Base-by-base conservation (phyloP, 2,888 invertebrate species). In the Amphiduros pacificus region DNA sequence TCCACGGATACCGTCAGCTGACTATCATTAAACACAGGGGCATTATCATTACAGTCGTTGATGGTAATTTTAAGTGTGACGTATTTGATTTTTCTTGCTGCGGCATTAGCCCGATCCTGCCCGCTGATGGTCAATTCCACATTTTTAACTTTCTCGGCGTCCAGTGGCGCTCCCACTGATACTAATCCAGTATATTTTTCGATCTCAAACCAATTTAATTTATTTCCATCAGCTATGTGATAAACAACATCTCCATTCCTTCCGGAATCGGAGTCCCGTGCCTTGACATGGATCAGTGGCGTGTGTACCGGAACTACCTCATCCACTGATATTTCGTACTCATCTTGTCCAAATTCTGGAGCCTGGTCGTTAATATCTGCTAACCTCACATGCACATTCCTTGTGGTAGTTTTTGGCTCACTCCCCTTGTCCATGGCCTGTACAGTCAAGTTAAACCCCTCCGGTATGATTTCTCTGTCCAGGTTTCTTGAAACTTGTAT, bases 41-140 rank as follows among this genome's bases (percentile, higher is more conserved):
- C 91, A 82, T 96, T 95, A 82, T 97, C 96, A 83, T 98, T 97
- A 58, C 92, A 91, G 83, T 96, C 96, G 58, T 91, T 85, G 2
- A 97, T 89, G 74, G 90, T 88, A 55, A 97, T 89, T 84, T 92
- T 91, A 0, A 97, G 92, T 40, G 73, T 72, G 11, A 80, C 72
- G 84, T 93, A 92, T 3, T 92, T 92, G 78, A 92, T 92, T 74
- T 92, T 90, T 54, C 93, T 85, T 17, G 90, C 89, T 1, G 92
- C 92, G 0, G 89, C 88, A 78, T 92, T 90, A 1, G 92, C 91
- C 77, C 71, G 70, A 62, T 81, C 77, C 22, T 71, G 67, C 2
- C 77, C 77, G 48, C 65, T 65, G 14, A 80, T 70, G 4, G 67
- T 63, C 6, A 80, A 64, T 9, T 67, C 64, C n/a, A 78, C 60